phyloP scores from a whole-genome alignment of 2,797 vertebrate species.

The Enteromius afrohamiltoni region DNA sequence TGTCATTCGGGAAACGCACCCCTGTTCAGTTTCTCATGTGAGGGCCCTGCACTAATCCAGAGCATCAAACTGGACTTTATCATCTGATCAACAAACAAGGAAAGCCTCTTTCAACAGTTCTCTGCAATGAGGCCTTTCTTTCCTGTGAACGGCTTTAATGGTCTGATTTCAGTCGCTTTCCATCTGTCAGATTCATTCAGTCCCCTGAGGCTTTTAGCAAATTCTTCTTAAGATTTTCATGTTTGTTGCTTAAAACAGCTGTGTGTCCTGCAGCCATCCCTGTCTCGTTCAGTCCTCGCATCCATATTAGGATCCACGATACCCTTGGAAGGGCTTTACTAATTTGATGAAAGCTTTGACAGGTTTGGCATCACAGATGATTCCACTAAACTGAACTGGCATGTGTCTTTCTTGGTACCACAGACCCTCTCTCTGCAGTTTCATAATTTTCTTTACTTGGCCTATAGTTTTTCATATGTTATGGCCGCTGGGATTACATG shows the following conservation, averaged over 20 bases:
- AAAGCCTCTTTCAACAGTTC: neutral
- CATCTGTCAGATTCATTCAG: neutral
- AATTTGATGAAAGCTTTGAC: neutral
- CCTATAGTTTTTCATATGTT: neutral
- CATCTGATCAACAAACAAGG: neutral
- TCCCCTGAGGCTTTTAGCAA: neutral
- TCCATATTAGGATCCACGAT: conserved; percentile 1
- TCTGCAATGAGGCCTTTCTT: neutral
- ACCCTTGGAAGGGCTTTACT: neutral
- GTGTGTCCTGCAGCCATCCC: neutral
- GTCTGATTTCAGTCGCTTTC: conserved; percentile 1
- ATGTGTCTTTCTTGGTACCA: neutral
- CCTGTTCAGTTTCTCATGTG: neutral
- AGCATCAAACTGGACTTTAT: neutral
- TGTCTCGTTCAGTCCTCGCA: neutral
- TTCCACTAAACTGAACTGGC: neutral
- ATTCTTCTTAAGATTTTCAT: neutral
- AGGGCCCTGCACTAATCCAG: neutral
- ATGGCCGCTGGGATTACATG: neutral
- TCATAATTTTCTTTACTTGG: neutral
- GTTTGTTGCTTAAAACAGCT: neutral
- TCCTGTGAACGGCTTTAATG: neutral
- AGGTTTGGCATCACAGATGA: conserved; percentile 1
- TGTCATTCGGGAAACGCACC: too few relatives aligned
- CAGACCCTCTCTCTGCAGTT: neutral